Evolutionary conservation across 35 echinoderm and acorn worm genomes (phyloP).

Genomic region (Chiridota heheva): DNA sequence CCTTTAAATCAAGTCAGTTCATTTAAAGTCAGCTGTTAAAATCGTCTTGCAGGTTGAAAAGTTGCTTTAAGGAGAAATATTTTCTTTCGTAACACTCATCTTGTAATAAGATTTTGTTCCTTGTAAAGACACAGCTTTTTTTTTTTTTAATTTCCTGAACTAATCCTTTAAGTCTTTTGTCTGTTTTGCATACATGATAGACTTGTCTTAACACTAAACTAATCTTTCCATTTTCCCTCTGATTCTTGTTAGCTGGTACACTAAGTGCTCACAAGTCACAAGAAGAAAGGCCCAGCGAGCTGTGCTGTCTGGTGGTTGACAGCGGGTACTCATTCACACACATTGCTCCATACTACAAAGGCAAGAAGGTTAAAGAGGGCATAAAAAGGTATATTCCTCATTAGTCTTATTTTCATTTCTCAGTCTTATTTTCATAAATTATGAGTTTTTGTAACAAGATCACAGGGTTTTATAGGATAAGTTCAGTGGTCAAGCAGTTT

Average conservation of each 20-base stretch:
- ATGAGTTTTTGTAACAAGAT: neutral
- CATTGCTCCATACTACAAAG: conserved; percentile 81
- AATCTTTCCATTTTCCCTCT: neutral
- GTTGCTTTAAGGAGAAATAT: too few species aligned
- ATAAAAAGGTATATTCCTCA: conserved; percentile 59
- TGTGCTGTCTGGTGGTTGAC: conserved; percentile 85
- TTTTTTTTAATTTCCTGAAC: too few species aligned
- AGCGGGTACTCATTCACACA: conserved; percentile 97
- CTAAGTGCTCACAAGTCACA: conserved; percentile 71
- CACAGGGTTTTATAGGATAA: neutral
- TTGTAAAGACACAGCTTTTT: too few species aligned
- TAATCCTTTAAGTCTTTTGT: too few species aligned
- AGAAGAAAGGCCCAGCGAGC: conserved; percentile 55
- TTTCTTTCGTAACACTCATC: too few species aligned
- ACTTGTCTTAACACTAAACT: neutral
- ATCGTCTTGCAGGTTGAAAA: too few species aligned
- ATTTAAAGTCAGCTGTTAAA: too few species aligned
- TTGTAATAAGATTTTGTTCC: too few species aligned
- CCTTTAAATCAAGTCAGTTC: too few species aligned
- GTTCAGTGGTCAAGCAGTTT: too few species aligned
- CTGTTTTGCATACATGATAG: too few species aligned
- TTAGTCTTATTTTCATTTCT: neutral
- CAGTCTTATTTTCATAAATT: neutral
- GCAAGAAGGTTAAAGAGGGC: conserved; percentile 65
- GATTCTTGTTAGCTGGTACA: conserved; percentile 68